These are phyloP conservation scores for Astropecten irregularis DNA, from an alignment of 53 echinoderm and acorn worm species.

Conservation along the genomic window DNA sequence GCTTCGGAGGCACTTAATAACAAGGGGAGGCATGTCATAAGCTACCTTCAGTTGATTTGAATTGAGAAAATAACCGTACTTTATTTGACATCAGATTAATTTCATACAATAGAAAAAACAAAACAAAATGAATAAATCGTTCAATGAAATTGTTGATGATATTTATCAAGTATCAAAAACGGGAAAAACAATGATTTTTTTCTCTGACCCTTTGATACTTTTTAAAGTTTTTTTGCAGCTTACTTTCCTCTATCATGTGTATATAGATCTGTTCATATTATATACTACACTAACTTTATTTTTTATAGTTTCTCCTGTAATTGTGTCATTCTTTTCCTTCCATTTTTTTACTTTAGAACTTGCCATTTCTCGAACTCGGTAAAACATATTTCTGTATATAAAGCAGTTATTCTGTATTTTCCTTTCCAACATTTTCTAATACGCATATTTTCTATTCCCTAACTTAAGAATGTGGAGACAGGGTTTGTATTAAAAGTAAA, in stretches of 20 bases:
- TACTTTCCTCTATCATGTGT: slow-evolving; percentile 13
- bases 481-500: background rate
- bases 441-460: background rate
- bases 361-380: too few relatives aligned
- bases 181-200: background rate
- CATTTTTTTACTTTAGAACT: too few relatives aligned
- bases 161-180: background rate
- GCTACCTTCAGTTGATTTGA: too few relatives aligned
- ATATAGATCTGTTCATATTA: slow-evolving; percentile 24
- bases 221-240: slow-evolving; percentile 46
- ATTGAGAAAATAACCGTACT: too few relatives aligned
- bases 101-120: too few relatives aligned
- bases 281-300: slow-evolving; percentile 48
- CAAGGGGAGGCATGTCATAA: too few relatives aligned
- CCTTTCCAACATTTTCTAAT: too few relatives aligned
- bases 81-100: too few relatives aligned
- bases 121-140: too few relatives aligned
- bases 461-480: background rate
- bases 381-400: slow-evolving; percentile 49
- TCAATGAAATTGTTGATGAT: background rate
- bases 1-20: too few relatives aligned
- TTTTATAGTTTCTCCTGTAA: background rate
- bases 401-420: background rate
- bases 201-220: background rate
- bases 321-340: background rate